These are phyloP conservation scores for Toxostoma redivivum DNA, from an alignment of 2,113 vertebrate species.

Conservation along the genomic window DNA sequence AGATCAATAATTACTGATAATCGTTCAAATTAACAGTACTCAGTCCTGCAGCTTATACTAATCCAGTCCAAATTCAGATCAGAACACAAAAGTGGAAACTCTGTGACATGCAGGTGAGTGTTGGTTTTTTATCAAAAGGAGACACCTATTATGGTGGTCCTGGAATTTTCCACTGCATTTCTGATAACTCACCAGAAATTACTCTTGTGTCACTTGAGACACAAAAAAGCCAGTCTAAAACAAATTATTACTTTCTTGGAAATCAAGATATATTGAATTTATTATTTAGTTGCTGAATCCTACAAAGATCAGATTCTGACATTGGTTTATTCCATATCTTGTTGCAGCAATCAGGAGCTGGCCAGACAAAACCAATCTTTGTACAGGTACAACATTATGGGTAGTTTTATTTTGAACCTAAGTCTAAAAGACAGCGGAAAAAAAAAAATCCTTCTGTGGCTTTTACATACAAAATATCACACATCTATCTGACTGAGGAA, in stretches of 20 bases:
- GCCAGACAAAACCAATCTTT: neutral
- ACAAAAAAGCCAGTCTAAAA: neutral
- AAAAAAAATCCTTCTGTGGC: neutral
- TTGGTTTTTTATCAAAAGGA: neutral
- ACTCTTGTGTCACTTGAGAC: neutral
- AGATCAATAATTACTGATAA: neutral
- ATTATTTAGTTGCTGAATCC: neutral
- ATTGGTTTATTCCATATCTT: neutral
- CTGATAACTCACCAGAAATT: neutral
- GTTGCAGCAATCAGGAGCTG: neutral
- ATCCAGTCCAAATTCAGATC: neutral
- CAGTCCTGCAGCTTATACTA: neutral
- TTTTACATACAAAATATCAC: neutral
- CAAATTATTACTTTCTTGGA: neutral
- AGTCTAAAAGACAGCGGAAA: neutral
- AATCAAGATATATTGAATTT: neutral
- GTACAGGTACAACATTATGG: neutral
- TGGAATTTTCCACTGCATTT: neutral
- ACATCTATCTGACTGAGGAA: neutral
- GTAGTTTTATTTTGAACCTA: neutral
- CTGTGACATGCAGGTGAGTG: rapidly evolving
- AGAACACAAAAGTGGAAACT: neutral
- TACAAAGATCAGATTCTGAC: neutral
- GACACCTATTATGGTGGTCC: neutral
- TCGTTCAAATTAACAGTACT: neutral